Evolutionary conservation across 2,113 vertebrate genomes (phyloP).

Genomic region (Corynorhinus townsendii): DNA sequence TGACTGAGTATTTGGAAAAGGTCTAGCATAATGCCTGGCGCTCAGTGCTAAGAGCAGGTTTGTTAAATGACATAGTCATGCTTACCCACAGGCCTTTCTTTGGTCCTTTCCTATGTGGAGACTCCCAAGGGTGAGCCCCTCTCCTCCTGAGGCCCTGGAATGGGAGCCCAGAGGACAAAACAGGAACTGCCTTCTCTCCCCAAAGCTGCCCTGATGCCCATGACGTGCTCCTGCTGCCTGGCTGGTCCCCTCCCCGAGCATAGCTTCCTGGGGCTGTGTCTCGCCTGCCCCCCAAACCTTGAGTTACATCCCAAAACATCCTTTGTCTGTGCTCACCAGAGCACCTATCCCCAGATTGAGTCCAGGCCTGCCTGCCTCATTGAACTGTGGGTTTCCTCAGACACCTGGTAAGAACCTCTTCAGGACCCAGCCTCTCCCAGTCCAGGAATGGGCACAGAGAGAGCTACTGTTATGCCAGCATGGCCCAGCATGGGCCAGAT

Average conservation of each 20-base stretch:
- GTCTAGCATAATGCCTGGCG: background rate
- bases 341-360: background rate
- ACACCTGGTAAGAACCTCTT: background rate
- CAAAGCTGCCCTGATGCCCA: background rate
- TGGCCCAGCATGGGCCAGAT: background rate
- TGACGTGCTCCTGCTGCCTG: fast-evolving
- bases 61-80: background rate
- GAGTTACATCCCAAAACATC: background rate
- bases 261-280: background rate
- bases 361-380: background rate
- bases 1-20: background rate
- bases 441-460: background rate
- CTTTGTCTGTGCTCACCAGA: background rate
- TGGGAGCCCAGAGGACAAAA: background rate
- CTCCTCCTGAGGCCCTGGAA: background rate
- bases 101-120: background rate
- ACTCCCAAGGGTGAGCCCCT: background rate
- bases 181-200: background rate
- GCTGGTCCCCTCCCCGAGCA: background rate
- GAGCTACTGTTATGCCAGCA: background rate
- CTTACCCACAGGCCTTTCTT: background rate
- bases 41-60: background rate
- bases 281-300: background rate
- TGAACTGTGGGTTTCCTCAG: background rate
- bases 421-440: background rate